phyloP scores from a whole-genome alignment of 37 sponge, comb jelly and placozoan genomes.

The Chondrilla cf. caribensis region DNA sequence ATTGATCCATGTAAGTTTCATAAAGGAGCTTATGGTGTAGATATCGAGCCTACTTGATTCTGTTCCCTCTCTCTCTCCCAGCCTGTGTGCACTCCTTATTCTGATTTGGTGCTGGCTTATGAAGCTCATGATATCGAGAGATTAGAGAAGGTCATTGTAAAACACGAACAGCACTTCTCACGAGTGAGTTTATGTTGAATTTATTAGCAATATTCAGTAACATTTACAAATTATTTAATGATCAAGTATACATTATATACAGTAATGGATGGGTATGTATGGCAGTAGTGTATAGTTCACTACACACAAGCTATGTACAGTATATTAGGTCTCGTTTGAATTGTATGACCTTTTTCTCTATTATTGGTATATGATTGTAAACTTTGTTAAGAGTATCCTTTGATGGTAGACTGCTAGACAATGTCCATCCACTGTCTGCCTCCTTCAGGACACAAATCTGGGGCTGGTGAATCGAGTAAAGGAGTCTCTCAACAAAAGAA shows the following conservation, averaged over 20 bases:
- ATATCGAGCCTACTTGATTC: not conserved
- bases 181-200: slow-evolving; percentile 46
- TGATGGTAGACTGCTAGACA: too few relatives aligned
- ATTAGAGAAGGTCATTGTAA: slow-evolving; percentile 38
- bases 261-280: not conserved
- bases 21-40: slow-evolving; percentile 20
- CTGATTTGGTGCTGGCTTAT: slow-evolving; percentile 56
- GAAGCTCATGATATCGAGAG: slow-evolving; percentile 20
- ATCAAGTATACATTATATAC: not conserved
- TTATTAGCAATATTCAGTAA: too few relatives aligned
- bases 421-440: too few relatives aligned
- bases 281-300: too few relatives aligned
- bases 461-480: slow-evolving; percentile 69
- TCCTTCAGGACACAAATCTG: slow-evolving; percentile 72
- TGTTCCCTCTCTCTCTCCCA: too few relatives aligned
- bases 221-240: not conserved
- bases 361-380: too few relatives aligned
- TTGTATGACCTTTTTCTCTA: too few relatives aligned
- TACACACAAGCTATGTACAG: too few relatives aligned
- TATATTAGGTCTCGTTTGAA: too few relatives aligned
- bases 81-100: slow-evolving; percentile 76
- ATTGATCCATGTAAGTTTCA: slow-evolving; percentile 36
- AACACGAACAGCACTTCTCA: slow-evolving; percentile 52
- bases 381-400: too few relatives aligned
- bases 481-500: slow-evolving; percentile 35